Conservation (phyloP, 92 coral and sea anemone species). For the Phenganax marumi region DNA sequence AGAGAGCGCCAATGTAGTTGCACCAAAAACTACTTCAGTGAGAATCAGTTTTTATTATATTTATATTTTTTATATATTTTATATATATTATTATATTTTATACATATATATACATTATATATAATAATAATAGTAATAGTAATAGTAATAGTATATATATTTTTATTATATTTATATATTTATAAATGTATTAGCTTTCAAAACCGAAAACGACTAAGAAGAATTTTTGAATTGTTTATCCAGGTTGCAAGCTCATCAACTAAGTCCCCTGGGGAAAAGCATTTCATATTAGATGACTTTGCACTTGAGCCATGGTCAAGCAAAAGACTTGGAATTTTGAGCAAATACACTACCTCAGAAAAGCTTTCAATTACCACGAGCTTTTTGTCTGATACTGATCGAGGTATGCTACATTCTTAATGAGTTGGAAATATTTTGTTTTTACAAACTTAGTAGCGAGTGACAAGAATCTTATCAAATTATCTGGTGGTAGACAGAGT, state of each 20-base stretch:
- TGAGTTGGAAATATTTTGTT: too few species aligned
- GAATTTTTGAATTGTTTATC: neutral
- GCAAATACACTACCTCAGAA: conserved; percentile 95
- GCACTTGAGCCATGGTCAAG: conserved; percentile 89
- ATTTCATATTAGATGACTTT: conserved; percentile 47
- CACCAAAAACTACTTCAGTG: conserved; percentile 17
- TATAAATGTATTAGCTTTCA: too few species aligned
- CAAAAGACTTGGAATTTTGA: conserved; percentile 73
- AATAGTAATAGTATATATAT: too few species aligned
- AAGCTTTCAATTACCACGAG: conserved; percentile 97
- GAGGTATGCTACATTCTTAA: conserved; percentile 57
- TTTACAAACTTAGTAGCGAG: too few species aligned
- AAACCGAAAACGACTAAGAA: too few species aligned
- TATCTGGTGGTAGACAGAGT: too few species aligned
- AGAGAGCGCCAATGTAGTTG: conserved; percentile 58
- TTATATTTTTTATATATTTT: neutral
- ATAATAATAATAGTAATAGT: too few species aligned
- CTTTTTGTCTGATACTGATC: conserved; percentile 89
- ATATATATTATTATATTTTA: too few species aligned
- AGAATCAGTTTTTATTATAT: neutral
- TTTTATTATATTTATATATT: too few species aligned
- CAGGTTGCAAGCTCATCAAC: conserved; percentile 42
- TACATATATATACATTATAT: too few species aligned
- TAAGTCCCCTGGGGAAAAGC: neutral
- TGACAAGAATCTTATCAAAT: too few species aligned